These are phyloP conservation scores for Paracentrotus lividus DNA, from an alignment of 53 echinoderm and acorn worm species.

Conservation along the genomic window DNA sequence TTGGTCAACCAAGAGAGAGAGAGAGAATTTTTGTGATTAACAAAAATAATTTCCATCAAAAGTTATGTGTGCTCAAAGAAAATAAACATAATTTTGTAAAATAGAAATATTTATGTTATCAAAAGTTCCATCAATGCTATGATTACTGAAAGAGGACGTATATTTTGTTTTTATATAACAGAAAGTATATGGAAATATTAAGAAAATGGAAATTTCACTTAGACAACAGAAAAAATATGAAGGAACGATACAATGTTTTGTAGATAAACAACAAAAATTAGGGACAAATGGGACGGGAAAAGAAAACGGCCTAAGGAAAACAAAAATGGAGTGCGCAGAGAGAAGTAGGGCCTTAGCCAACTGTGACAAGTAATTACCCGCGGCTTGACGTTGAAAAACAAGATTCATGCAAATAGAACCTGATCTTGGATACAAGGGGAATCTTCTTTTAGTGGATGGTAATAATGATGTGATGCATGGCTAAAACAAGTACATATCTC, in stretches of 20 bases:
- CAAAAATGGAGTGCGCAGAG: neutral
- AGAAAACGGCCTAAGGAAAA: neutral
- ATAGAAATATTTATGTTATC: neutral
- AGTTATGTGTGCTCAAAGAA: too few relatives aligned
- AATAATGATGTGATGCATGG: slow-evolving; percentile 1
- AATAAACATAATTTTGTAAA: neutral
- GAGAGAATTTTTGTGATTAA: neutral
- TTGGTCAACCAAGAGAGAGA: neutral
- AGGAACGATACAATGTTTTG: neutral
- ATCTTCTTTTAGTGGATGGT: neutral
- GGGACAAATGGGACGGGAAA: neutral
- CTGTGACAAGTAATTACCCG: slow-evolving; percentile 55
- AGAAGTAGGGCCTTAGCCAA: neutral
- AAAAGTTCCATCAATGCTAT: too few relatives aligned
- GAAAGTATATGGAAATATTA: neutral
- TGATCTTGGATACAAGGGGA: slow-evolving; percentile 19
- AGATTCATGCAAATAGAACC: slow-evolving; percentile 48
- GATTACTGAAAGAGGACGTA: neutral
- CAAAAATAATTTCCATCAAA: too few relatives aligned
- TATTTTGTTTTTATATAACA: neutral
- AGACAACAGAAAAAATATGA: neutral
- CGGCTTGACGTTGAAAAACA: slow-evolving; percentile 62
- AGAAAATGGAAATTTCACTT: neutral
- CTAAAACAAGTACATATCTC: neutral
- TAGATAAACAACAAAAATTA: neutral